phyloP scores from a whole-genome alignment of 2,113 vertebrate genomes.

The Paratilapia polleni region DNA sequence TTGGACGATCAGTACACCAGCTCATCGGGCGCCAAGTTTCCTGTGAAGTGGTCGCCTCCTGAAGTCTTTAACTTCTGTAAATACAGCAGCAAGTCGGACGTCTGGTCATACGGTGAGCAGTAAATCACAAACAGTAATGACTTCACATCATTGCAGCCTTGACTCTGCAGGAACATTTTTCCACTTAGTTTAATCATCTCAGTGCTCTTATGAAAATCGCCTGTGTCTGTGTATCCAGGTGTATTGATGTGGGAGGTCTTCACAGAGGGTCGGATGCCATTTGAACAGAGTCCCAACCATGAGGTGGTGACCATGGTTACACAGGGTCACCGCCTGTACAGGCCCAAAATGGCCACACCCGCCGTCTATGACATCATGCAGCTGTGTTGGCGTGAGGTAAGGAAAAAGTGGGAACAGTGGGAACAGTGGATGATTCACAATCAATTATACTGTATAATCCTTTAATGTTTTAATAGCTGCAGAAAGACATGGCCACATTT shows the following conservation, averaged over 20 bases:
- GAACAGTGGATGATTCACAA: no score
- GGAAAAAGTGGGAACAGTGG: background rate
- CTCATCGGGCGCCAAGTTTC: conserved; percentile 91
- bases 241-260: conserved; percentile 97
- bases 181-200: background rate
- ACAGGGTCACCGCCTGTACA: conserved; percentile 88
- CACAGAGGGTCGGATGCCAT: conserved; percentile 93
- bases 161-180: no score
- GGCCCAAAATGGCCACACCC: conserved; percentile 85
- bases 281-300: conserved; percentile 89
- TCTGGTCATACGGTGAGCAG: conserved; percentile 92
- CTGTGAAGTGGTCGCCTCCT: conserved; percentile 96
- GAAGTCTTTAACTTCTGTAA: conserved; percentile 94
- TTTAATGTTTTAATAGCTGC: no score
- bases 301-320: conserved; percentile 92
- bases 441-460: no score
- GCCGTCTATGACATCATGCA: conserved; percentile 89
- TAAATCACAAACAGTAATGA: no score
- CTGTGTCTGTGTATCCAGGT: conserved; percentile 72
- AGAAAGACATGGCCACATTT: no score
- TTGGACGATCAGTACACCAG: conserved; percentile 94
- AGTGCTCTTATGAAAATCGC: background rate
- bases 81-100: conserved; percentile 96
- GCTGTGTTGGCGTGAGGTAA: conserved; percentile 92
- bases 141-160: no score